Conservation (phyloP, 2,113 vertebrate genomes). For the Muntiacus reevesi region DNA sequence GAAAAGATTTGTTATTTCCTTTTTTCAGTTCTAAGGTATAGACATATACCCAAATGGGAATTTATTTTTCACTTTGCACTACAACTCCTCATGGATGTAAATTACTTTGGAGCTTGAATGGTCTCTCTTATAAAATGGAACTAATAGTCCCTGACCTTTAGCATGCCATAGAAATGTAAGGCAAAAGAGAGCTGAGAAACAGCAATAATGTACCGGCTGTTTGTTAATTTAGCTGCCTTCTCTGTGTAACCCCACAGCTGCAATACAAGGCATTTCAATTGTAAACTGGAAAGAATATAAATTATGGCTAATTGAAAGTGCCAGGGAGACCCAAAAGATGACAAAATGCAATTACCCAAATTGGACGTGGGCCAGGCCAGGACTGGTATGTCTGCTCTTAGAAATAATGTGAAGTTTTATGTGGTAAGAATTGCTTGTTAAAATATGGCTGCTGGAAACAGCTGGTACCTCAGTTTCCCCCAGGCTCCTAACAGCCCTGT, state of each 20-base stretch:
- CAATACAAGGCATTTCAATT: not conserved
- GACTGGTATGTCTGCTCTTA: not conserved
- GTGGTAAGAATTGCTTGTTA: not conserved
- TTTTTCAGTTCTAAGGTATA: not conserved
- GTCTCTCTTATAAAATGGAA: not conserved
- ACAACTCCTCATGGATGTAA: not conserved
- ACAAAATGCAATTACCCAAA: conserved; percentile 47
- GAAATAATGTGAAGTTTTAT: not conserved
- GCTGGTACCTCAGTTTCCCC: not conserved
- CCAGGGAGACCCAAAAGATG: conserved; percentile 27
- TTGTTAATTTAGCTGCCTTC: conserved; percentile 17
- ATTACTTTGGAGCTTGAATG: not conserved
- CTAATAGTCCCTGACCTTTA: not conserved
- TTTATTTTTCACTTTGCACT: not conserved
- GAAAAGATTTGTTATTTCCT: not conserved
- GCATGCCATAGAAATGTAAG: not conserved
- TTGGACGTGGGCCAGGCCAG: not conserved
- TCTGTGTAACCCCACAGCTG: not conserved
- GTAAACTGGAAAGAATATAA: conserved; percentile 47
- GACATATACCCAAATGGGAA: not conserved
- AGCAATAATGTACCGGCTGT: not conserved
- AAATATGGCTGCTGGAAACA: not conserved
- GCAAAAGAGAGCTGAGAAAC: not conserved
- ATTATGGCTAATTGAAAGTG: conserved; percentile 53
- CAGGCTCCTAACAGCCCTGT: not conserved